phyloP scores from a whole-genome alignment of 2,113 vertebrate species.

The Pedionomus torquatus region DNA sequence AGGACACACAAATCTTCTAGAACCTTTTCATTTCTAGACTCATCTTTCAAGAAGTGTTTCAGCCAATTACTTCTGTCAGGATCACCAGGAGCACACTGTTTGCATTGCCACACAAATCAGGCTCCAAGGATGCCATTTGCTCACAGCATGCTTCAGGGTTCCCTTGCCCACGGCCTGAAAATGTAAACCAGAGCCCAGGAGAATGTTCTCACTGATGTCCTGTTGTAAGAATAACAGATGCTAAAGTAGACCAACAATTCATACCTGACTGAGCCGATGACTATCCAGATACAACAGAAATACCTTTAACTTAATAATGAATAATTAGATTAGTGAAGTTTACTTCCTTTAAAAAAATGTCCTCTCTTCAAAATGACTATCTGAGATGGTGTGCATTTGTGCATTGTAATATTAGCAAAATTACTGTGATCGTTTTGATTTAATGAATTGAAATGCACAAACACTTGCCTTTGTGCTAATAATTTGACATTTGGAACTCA shows the following conservation, averaged over 20 bases:
- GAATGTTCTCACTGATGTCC: not conserved
- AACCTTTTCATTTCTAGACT: not conserved
- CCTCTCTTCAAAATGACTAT: not conserved
- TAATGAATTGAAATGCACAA: constrained; percentile 33
- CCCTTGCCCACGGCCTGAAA: not conserved
- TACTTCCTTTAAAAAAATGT: not conserved
- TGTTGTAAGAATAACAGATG: not conserved
- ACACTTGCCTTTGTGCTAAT: constrained; percentile 38
- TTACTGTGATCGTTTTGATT: constrained; percentile 7
- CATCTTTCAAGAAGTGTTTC: not conserved
- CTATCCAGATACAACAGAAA: not conserved
- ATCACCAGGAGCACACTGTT: accelerated
- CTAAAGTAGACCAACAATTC: not conserved
- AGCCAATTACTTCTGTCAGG: accelerated
- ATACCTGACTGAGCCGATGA: not conserved
- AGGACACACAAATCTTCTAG: not conserved
- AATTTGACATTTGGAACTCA: constrained; percentile 45
- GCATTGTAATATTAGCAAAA: constrained; percentile 17
- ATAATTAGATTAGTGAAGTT: not conserved
- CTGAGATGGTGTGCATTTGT: not conserved
- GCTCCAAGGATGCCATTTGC: not conserved
- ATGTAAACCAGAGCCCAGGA: not conserved
- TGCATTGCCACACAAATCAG: not conserved
- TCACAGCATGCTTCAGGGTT: not conserved
- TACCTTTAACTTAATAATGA: not conserved